Evolutionary conservation across 1,140 invertebrate species (phyloP), one percentile per base, ranked within the genome.

Genomic region (Heliconius congener): DNA sequence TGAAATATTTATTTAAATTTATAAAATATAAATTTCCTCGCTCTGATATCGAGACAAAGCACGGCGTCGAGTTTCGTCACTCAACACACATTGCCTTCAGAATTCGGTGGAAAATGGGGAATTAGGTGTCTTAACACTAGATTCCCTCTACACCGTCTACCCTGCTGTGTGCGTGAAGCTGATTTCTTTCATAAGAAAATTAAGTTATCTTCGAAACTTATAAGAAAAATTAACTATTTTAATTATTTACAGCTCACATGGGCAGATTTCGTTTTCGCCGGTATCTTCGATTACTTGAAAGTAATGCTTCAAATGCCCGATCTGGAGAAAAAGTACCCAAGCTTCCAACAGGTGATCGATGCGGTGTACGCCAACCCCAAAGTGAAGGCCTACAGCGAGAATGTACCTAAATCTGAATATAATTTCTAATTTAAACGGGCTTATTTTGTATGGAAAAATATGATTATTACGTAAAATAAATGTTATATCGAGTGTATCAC

Each of bases 221-320:
- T 37, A 6, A 37, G 6, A 37, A 6, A 23, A 37, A 37, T 37
- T 6, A 16, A 16, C 13, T 46, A 46, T 46, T 1, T 11, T 46
- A 16, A 46, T 46, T 46, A 52, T 57, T 95, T 95, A 37, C 93
- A 96, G 96, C 91, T 96, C 42, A 96, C 96, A 34, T 96, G 96
- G 96, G 95, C 95, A 16, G 96, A 96, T 80, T 96, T 96, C 79
- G 92, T 95, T 1, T 96, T 96, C 81, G 95, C 96, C 0, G 96
- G 95, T 4, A 94, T 95, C 1, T 91, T 95, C 34, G 95, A 96
- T 77, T 96, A 95, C 88, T 94, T 96, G 77, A 96, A 96, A 85
- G 82, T 90, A 39, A 95, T 96, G 79, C 95, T 96, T 77, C 95
- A 94, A 19, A 91, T 93, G 39, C 92, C 95, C 1, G 93, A 96